Evolutionary conservation across 1,140 invertebrate genomes (phyloP).

Genomic region (Philotrypesis tridentata): DNA sequence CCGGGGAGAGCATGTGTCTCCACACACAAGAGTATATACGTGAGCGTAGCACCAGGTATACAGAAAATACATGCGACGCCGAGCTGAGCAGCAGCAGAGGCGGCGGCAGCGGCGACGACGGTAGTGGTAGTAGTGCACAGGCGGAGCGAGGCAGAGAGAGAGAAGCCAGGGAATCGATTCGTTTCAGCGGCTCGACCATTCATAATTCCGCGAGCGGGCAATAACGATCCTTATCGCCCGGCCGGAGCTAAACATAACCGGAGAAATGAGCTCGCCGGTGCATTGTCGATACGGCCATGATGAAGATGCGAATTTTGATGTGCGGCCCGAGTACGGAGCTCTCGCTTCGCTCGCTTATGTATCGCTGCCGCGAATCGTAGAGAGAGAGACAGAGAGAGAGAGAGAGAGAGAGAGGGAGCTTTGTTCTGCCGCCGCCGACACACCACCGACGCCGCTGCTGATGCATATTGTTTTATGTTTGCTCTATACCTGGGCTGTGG

Average conservation of each 20-base stretch:
- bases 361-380: neutral
- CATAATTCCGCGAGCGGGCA: constrained; percentile 30
- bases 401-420: neutral
- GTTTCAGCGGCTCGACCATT: constrained; percentile 24
- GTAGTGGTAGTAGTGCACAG: too few species aligned
- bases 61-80: too few species aligned
- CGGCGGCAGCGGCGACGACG: too few species aligned
- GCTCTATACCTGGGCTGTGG: neutral
- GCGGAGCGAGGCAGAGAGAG: too few species aligned
- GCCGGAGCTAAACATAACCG: constrained; percentile 35
- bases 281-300: neutral
- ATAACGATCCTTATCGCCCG: constrained; percentile 43
- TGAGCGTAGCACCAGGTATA: too few species aligned
- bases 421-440: neutral
- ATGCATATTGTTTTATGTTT: neutral
- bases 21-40: too few species aligned
- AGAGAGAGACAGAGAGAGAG: too few species aligned
- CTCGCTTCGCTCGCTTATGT: too few species aligned
- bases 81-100: too few species aligned
- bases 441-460: neutral
- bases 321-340: neutral
- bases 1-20: too few species aligned
- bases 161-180: constrained; percentile 29
- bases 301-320: constrained; percentile 20
- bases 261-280: constrained; percentile 26